Conservation (phyloP, 1,140 invertebrate species). For the Drosophila erecta region DNA sequence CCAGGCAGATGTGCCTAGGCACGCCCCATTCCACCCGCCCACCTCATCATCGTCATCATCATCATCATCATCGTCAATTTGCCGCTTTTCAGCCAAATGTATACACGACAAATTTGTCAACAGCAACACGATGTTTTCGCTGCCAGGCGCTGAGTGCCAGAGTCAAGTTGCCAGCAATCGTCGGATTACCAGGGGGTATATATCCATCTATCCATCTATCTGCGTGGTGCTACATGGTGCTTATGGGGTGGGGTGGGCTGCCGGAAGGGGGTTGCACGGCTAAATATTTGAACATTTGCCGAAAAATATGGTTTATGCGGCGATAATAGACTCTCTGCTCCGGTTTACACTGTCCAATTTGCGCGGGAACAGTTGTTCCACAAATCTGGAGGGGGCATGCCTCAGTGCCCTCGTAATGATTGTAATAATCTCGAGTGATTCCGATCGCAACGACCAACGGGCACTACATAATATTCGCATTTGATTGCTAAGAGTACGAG, state of each 20-base stretch:
- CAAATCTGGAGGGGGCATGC: constrained; percentile 1
- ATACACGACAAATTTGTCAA: constrained; percentile 66
- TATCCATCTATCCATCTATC: not conserved
- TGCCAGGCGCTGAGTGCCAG: constrained; percentile 53
- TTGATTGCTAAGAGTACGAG: too few species aligned
- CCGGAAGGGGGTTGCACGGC: constrained; percentile 24
- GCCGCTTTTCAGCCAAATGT: constrained; percentile 68
- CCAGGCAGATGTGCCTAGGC: constrained; percentile 42
- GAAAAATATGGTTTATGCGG: constrained; percentile 80
- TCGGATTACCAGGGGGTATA: constrained; percentile 64
- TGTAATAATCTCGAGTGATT: not conserved
- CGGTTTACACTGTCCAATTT: constrained; percentile 60
- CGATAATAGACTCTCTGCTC: constrained; percentile 55
- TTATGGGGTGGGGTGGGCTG: not conserved
- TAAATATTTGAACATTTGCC: constrained; percentile 82
- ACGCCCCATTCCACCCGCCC: constrained; percentile 17
- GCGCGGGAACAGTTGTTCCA: constrained; percentile 66
- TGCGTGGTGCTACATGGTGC: too few species aligned
- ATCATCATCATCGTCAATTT: constrained; percentile 42
- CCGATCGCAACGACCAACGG: not conserved
- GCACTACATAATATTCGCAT: not conserved
- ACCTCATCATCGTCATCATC: constrained; percentile 2
- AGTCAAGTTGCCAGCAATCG: constrained; percentile 73
- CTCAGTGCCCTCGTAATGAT: not conserved
- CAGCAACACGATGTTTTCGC: constrained; percentile 45